Evolutionary conservation across 1,140 invertebrate species (phyloP).

Genomic region (Hydropsyche tenuis): DNA sequence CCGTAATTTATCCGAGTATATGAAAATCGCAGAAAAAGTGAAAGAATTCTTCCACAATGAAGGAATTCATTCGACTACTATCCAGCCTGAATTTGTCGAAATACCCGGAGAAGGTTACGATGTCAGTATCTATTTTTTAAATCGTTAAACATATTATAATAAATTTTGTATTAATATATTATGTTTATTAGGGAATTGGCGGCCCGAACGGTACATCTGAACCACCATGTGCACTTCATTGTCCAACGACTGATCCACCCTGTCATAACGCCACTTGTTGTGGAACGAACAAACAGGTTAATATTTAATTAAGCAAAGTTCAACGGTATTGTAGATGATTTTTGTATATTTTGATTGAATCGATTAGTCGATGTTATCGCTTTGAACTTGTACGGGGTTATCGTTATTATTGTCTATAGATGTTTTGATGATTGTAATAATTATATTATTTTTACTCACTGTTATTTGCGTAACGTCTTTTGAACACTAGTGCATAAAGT

Average conservation of each 20-base stretch:
- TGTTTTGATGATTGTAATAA: too few species aligned
- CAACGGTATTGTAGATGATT: too few species aligned
- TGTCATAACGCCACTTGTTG: slow-evolving; percentile 88
- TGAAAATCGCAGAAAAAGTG: slow-evolving; percentile 92
- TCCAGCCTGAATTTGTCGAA: slow-evolving; percentile 92
- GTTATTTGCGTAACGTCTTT: too few species aligned
- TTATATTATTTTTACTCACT: too few species aligned
- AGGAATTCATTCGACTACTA: slow-evolving; percentile 87
- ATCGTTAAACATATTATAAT: background rate
- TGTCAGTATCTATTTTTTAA: slow-evolving; percentile 49
- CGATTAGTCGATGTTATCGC: too few species aligned
- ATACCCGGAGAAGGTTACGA: slow-evolving; percentile 60
- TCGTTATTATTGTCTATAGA: too few species aligned
- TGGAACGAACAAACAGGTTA: slow-evolving; percentile 61
- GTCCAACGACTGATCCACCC: slow-evolving; percentile 81
- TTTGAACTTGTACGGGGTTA: too few species aligned
- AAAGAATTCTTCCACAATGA: slow-evolving; percentile 96
- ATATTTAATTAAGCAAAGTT: too few species aligned
- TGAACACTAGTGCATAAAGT: too few species aligned
- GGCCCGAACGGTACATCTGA: slow-evolving; percentile 53
- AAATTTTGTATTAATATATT: slow-evolving; percentile 1
- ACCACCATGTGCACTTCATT: slow-evolving; percentile 80
- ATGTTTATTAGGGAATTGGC: slow-evolving; percentile 39
- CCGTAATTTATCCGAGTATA: slow-evolving; percentile 86
- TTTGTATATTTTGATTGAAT: too few species aligned